Evolutionary conservation across 2,888 invertebrate species (phyloP).

Genomic region (Laspeyria flexula): DNA sequence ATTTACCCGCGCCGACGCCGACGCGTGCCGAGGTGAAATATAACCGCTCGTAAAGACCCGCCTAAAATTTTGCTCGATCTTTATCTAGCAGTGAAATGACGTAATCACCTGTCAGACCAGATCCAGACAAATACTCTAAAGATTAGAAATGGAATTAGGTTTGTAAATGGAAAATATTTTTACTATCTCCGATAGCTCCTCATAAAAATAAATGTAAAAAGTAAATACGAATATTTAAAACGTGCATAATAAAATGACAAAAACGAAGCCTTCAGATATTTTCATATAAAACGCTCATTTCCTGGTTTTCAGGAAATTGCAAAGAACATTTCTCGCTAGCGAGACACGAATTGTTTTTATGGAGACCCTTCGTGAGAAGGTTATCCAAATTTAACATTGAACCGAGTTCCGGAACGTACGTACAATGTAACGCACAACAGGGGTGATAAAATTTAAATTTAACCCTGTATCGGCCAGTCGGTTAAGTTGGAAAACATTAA

Average conservation of each 20-base stretch:
- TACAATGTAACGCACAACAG: constrained; percentile 7
- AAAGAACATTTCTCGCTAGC: constrained; percentile 19
- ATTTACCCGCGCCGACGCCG: constrained; percentile 28
- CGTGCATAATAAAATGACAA: constrained; percentile 5
- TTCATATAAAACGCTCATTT: constrained; percentile 23
- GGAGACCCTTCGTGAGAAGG: constrained; percentile 15
- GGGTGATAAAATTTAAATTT: constrained; percentile 35
- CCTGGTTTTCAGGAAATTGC: constrained; percentile 22
- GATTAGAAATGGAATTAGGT: constrained; percentile 47
- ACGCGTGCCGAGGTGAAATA: constrained; percentile 34
- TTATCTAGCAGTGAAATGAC: constrained; percentile 36
- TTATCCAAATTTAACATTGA: constrained; percentile 10
- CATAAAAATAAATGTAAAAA: background rate
- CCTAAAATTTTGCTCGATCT: constrained; percentile 37
- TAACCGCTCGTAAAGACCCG: constrained; percentile 34
- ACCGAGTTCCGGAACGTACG: constrained; percentile 1
- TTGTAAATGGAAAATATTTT: constrained; percentile 9
- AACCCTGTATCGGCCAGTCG: constrained; percentile 26
- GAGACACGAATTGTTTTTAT: constrained; percentile 32
- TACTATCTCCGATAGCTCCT: background rate
- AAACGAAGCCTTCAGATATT: constrained; percentile 7
- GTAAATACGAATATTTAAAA: background rate
- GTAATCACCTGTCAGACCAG: constrained; percentile 53
- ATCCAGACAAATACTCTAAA: constrained; percentile 49
- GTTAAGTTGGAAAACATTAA: constrained; percentile 41